phyloP scores from a whole-genome alignment of 2,888 invertebrate species.

The Drosophila eohydei region DNA sequence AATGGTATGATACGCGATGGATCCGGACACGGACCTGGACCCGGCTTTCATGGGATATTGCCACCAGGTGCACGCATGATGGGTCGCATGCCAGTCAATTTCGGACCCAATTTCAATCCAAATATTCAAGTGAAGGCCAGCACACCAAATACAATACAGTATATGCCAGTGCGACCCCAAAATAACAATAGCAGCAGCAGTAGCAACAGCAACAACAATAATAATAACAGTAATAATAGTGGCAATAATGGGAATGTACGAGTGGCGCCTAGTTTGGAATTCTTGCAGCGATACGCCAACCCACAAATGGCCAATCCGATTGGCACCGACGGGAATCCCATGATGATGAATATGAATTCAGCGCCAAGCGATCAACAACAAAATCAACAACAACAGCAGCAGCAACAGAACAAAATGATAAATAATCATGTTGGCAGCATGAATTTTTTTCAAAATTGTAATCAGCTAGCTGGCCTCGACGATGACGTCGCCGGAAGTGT shows the following conservation, averaged over 20 bases:
- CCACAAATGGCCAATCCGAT: constrained; percentile 86
- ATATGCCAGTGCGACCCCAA: constrained; percentile 97
- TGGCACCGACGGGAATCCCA: constrained; percentile 40
- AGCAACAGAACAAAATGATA: constrained; percentile 49
- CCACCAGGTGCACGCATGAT: constrained; percentile 86
- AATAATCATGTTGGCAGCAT: constrained; percentile 58
- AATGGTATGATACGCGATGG: constrained; percentile 71
- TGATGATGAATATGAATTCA: constrained; percentile 55
- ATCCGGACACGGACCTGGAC: constrained; percentile 34
- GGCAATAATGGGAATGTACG: constrained; percentile 86
- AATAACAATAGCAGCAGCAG: constrained; percentile 82
- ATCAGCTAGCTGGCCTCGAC: constrained; percentile 78
- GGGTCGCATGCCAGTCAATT: constrained; percentile 88
- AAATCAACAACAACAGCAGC: constrained; percentile 31
- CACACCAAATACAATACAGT: constrained; percentile 99
- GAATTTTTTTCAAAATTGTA: constrained; percentile 83
- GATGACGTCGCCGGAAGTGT: constrained; percentile 67
- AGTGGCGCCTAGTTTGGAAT: constrained; percentile 94
- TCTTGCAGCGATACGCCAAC: constrained; percentile 94
- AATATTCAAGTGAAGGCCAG: constrained; percentile 98
- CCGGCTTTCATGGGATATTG: constrained; percentile 75
- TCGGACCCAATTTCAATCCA: constrained; percentile 86
- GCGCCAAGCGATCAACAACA: constrained; percentile 58
- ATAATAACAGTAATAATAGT: constrained; percentile 87
- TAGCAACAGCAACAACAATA: constrained; percentile 86